Percentiles rank a stretch among this genome's conserved stretches.
Conservation (phyloP, 2,888 invertebrate genomes). For the Agonopterix heracliana region DNA sequence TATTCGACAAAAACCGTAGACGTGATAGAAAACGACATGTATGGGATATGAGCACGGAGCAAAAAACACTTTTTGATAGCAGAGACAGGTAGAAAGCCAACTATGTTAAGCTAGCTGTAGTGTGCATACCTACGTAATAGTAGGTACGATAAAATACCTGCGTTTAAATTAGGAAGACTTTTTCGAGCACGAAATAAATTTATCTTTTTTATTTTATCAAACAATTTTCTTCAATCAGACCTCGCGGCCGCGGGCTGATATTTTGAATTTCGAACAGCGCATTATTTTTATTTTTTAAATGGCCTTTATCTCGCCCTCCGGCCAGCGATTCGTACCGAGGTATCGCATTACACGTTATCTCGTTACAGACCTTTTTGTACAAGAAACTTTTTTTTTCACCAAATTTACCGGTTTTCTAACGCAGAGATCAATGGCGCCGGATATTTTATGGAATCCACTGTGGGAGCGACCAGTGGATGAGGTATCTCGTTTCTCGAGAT, state of each 20-base stretch:
- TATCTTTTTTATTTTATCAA: slow-evolving; percentile 22
- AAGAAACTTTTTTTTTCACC: slow-evolving; percentile 32
- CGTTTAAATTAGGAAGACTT: too few relatives aligned
- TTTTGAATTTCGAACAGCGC: slow-evolving; percentile 61
- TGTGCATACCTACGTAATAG: not conserved
- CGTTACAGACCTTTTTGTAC: slow-evolving; percentile 56
- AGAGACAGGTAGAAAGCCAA: slow-evolving; percentile 16
- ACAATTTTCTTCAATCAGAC: slow-evolving; percentile 28
- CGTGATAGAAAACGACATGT: slow-evolving; percentile 61
- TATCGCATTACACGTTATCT: slow-evolving; percentile 70
- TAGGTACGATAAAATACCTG: too few relatives aligned
- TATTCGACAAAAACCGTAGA: slow-evolving; percentile 58
- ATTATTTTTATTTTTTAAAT: slow-evolving; percentile 52
- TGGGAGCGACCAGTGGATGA: slow-evolving; percentile 44
- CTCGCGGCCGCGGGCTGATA: slow-evolving; percentile 40
- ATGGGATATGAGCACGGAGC: slow-evolving; percentile 51
- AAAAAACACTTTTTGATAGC: slow-evolving; percentile 41
- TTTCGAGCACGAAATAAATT: slow-evolving; percentile 17
- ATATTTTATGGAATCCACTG: slow-evolving; percentile 55
- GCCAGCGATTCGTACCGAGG: slow-evolving; percentile 60
- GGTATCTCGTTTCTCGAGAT: slow-evolving; percentile 64
- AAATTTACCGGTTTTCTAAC: slow-evolving; percentile 49
- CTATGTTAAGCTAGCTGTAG: slow-evolving; percentile 3
- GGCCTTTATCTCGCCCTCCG: slow-evolving; percentile 63
- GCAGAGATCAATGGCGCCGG: slow-evolving; percentile 39